These are phyloP conservation scores for Nothoprocta pentlandii DNA, from an alignment of 2,113 vertebrate species.

Conservation along the genomic window DNA sequence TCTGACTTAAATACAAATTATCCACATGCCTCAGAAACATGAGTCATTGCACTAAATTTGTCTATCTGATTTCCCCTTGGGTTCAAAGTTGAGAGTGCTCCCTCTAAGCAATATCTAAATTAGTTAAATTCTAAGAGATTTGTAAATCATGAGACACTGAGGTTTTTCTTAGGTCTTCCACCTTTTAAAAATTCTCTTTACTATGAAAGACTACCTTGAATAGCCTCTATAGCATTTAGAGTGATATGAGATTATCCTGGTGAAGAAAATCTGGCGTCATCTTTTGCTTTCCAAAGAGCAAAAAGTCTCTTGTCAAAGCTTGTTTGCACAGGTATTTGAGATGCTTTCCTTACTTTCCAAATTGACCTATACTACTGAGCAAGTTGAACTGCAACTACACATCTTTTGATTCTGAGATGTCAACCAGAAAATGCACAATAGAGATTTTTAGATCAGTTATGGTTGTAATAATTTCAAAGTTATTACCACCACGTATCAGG, in stretches of 20 bases:
- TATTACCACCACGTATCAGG: not conserved
- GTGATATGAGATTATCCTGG: not conserved
- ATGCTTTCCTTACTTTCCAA: not conserved
- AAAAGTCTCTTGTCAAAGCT: not conserved
- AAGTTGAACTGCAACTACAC: rapidly evolving
- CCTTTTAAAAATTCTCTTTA: not conserved
- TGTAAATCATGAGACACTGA: not conserved
- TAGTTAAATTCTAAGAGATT: not conserved
- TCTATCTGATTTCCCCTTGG: not conserved
- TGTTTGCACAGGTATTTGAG: not conserved
- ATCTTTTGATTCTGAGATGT: not conserved
- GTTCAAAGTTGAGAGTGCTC: not conserved
- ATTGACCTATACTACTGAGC: not conserved
- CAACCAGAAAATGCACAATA: not conserved
- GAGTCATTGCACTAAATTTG: not conserved
- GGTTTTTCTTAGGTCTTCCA: not conserved
- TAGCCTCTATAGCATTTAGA: not conserved
- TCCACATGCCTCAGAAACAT: not conserved
- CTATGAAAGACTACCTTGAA: not conserved
- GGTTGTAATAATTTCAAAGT: not conserved
- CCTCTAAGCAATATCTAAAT: not conserved
- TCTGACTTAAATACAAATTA: not conserved
- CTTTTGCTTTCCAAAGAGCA: not conserved
- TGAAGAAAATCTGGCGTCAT: not conserved
- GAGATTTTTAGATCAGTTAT: not conserved